These are phyloP conservation scores for Solea solea DNA, from an alignment of 2,113 vertebrate genomes.

Conservation along the genomic window DNA sequence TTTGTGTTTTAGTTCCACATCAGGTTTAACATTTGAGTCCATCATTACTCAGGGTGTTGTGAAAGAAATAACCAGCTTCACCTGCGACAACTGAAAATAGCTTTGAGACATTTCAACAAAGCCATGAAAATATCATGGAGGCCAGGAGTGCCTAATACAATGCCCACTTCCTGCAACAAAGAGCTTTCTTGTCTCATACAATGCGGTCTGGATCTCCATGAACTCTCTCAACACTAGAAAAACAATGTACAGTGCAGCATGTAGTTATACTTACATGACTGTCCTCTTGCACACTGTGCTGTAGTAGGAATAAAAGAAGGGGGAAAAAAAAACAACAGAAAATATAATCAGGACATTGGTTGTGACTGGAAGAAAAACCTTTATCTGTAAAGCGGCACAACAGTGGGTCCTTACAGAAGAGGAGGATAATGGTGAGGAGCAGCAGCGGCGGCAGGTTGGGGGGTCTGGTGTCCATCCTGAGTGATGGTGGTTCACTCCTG, in stretches of 20 bases:
- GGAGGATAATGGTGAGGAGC: slow-evolving; percentile 45
- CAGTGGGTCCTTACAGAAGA: slow-evolving; percentile 60
- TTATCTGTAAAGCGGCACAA: slow-evolving; percentile 2
- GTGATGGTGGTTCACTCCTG: slow-evolving; percentile 25
- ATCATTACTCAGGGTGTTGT: slow-evolving; percentile 5
- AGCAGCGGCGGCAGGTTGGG: slow-evolving; percentile 43
- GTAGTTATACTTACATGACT: slow-evolving; percentile 67
- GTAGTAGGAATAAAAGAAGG: slow-evolving; percentile 7
- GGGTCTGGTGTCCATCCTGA: slow-evolving; percentile 63
- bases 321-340: neutral
- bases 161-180: slow-evolving; percentile 25
- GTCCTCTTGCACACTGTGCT: slow-evolving; percentile 46
- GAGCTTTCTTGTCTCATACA: slow-evolving; percentile 12
- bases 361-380: neutral
- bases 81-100: slow-evolving; percentile 27
- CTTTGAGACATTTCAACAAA: slow-evolving; percentile 26
- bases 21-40: too few relatives aligned
- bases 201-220: slow-evolving; percentile 16
- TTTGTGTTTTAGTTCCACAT: too few relatives aligned
- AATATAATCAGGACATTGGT: slow-evolving; percentile 30
- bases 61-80: slow-evolving; percentile 17
- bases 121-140: slow-evolving; percentile 32
- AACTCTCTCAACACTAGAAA: slow-evolving; percentile 17
- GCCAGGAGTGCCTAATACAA: slow-evolving; percentile 21
- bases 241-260: neutral